Percentiles rank a stretch among this genome's conserved stretches.
Conservation (phyloP, 2,113 vertebrate genomes). For the Octodon degus region DNA sequence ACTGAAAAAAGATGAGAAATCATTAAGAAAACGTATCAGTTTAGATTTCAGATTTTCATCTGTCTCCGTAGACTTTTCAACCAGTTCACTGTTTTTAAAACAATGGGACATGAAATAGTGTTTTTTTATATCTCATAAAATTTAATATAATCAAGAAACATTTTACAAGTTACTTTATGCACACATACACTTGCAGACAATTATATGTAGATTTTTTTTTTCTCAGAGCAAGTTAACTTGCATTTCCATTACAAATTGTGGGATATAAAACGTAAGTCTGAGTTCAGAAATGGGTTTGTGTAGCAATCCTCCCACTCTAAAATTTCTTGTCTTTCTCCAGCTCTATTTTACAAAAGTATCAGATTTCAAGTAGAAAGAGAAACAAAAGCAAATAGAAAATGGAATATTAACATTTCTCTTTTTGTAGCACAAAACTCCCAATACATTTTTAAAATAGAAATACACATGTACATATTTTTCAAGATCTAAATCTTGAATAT, state of each 20-base stretch:
- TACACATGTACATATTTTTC: not conserved
- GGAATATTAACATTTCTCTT: not conserved
- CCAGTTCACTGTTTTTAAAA: not conserved
- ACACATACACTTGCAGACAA: not conserved
- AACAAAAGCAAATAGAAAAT: constrained; percentile 38
- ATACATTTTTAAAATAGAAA: constrained; percentile 54
- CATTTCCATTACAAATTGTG: not conserved
- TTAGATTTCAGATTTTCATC: not conserved
- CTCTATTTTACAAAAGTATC: constrained; percentile 42
- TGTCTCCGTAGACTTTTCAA: not conserved
- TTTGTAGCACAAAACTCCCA: not conserved
- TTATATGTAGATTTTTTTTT: not conserved
- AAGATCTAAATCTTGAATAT: constrained; percentile 30
- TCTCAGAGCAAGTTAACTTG: not conserved
- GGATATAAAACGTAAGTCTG: constrained; percentile 1
- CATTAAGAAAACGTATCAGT: not conserved
- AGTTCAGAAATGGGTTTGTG: not conserved
- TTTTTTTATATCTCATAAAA: not conserved
- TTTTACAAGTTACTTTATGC: not conserved
- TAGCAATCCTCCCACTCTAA: not conserved
- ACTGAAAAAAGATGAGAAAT: not conserved
- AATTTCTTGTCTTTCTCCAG: not conserved
- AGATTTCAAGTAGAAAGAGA: constrained; percentile 25
- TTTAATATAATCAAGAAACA: not conserved
- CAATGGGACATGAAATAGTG: not conserved